Base-by-base conservation (phyloP, 2,888 invertebrate species). In the Agrotis segetum region DNA sequence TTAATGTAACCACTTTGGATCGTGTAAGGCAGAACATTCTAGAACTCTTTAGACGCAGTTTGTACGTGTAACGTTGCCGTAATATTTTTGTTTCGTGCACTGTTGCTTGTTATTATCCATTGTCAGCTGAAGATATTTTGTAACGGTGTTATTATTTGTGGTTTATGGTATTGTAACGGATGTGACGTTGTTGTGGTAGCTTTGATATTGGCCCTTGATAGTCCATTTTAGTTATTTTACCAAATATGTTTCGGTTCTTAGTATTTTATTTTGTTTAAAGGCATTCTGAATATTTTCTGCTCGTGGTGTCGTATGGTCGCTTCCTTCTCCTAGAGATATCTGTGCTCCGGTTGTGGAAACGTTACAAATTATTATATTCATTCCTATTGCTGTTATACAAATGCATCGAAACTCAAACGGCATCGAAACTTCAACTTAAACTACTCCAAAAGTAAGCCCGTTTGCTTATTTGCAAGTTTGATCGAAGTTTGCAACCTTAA, bases 21-120 rank as follows among this genome's bases (percentile, higher is more conserved):
- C n/a, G 11, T 60, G 55, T 50, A 61, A 21, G 40, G 34, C 21
- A 44, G 59, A 76, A 77, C 55, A 55, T n/a, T 77, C 77, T 60
- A 55, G 81, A 76, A 47, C 50, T 47, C n/a, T 53, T 24, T 19
- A 47, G 11, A 55, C n/a, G 47, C 53, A 53, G 19, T 62, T n/a
- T 46, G 52, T 34, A 46, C 46, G 34, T 13, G 34, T 77, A 58
- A 50, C 24, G 40, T 63, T 67, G 49, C 53, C 80, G 53, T 59
- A 75, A 63, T 80, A 80, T 68, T 75, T 77, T 77, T 81, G 60
- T 77, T 81, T 24, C 60, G 19, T 29, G 63, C 5, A 68, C 53
- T 77, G 52, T 65, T 50, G 64, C 49, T 49, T 78, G 65, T 65
- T 78, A 79, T 74, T 58, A 52, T 77, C 55, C 78, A 77, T 77